Evolutionary conservation across 2,113 vertebrate genomes (phyloP).

Genomic region (Xenopus laevis): DNA sequence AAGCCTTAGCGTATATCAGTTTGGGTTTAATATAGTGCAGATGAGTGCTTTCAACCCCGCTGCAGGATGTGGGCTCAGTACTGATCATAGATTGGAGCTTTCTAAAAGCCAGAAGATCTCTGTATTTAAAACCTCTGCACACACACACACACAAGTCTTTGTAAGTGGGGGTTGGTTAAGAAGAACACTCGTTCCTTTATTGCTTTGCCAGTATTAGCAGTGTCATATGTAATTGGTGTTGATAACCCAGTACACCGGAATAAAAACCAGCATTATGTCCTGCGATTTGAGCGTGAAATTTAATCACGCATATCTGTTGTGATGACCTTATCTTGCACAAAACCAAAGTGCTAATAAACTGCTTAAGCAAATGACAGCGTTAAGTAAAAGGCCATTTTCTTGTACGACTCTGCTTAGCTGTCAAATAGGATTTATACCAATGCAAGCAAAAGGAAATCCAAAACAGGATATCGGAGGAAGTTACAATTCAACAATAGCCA

Average conservation of each 20-base stretch:
- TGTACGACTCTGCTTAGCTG: constrained; percentile 5
- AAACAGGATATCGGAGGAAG: too few relatives aligned
- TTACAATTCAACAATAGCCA: too few relatives aligned
- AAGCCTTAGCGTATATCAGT: too few relatives aligned
- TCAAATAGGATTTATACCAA: constrained; percentile 14
- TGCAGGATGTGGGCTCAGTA: too few relatives aligned
- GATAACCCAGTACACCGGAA: neutral
- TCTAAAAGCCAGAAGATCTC: too few relatives aligned
- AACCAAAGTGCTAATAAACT: constrained; percentile 28
- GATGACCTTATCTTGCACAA: constrained; percentile 29
- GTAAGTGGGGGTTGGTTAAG: neutral
- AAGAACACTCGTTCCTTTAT: constrained; percentile 36
- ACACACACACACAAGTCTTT: constrained; percentile 13
- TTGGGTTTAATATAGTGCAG: too few relatives aligned
- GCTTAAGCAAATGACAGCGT: constrained; percentile 26
- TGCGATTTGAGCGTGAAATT: constrained; percentile 34
- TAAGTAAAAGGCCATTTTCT: constrained; percentile 20
- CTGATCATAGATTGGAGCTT: too few relatives aligned
- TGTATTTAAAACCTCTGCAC: constrained; percentile 1
- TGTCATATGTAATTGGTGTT: constrained; percentile 29
- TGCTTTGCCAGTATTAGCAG: constrained; percentile 27
- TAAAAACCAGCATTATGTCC: constrained; percentile 22
- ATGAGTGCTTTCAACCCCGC: too few relatives aligned
- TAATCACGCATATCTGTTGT: constrained; percentile 30
- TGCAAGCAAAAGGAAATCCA: too few relatives aligned